Base-by-base conservation (phyloP, 2,888 invertebrate species). In the Branchipolynoe longqiensis region DNA sequence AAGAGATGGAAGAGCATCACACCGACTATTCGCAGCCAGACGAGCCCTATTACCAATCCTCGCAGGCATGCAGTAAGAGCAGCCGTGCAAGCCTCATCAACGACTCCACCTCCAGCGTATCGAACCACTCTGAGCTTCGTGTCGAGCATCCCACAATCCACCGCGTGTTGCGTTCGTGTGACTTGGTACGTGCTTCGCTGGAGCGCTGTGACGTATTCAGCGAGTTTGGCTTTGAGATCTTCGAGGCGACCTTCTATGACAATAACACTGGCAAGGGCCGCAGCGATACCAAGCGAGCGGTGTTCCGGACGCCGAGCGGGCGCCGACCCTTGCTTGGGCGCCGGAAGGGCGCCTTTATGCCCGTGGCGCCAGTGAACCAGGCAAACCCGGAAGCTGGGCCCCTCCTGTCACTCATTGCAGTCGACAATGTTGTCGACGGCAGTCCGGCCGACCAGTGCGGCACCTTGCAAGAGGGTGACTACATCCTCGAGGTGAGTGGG, bases 251-350 rank as follows among this genome's bases (percentile, higher is more conserved):
- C 0, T 86, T 64, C 54, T 74, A 41, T 78, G 86, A 86, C 59
- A 40, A 36, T 48, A 83, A 82, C 41, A n/a, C n/a, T n/a, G 74
- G 38, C 8, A 62, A 58, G 62, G 83, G 78, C 36, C 83, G 58
- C 22, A 73, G 62, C 1, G n/a, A n/a, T n/a, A n/a, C n/a, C n/a
- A 58, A 78, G 48, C 28, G 83, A 12, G 48, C 85, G 4, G 64
- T 84, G n/a, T 86, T 86, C 62, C 74, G 86, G 18, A 73, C 86
- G 1, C 86, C 86, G 4, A 84, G 84, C 28, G 86, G 86, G 41
- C 25, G 86, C 3, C 25, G 78, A n/a, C 86, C 86, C 1, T 58
- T 86, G 33, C 56, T 86, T 25, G 86, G 86, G 4, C 38, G 86
- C 8, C 41, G 78, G 22, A 78, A 81, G 33, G 84, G 86, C 12